These are phyloP conservation scores for Pagetopsis macropterus DNA, from an alignment of 2,797 vertebrate species.

Conservation along the genomic window DNA sequence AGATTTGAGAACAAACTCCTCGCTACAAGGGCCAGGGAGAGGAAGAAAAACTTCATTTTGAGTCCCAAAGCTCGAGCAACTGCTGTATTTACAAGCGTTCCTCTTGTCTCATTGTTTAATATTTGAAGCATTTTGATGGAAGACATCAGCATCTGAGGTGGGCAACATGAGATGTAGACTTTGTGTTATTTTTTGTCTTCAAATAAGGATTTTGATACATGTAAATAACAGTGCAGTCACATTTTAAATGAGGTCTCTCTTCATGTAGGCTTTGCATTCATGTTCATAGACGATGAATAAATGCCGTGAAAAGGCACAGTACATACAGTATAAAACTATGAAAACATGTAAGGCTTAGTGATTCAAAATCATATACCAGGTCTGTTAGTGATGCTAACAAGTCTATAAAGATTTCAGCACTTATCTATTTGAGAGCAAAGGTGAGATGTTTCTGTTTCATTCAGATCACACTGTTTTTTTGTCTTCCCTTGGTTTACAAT, in stretches of 20 bases:
- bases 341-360: not conserved
- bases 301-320: not conserved
- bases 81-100: constrained; percentile 26
- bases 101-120: constrained; percentile 8
- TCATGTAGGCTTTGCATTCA: not conserved
- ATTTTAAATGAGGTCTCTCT: not conserved
- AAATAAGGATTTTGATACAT: not conserved
- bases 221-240: not conserved
- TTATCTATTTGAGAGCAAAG: not conserved
- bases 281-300: not conserved
- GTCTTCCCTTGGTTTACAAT: not conserved
- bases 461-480: not conserved
- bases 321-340: not conserved
- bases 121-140: constrained; percentile 20
- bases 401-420: not conserved
- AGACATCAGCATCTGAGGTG: not conserved
- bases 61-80: constrained; percentile 20
- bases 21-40: constrained; percentile 14
- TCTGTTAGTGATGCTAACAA: too few species aligned
- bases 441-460: not conserved
- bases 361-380: not conserved
- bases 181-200: not conserved
- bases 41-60: constrained; percentile 39
- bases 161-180: not conserved
- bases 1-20: constrained; percentile 48